These are phyloP conservation scores for Drosophila ironensis DNA, from an alignment of 1,140 invertebrate genomes.

Conservation along the genomic window DNA sequence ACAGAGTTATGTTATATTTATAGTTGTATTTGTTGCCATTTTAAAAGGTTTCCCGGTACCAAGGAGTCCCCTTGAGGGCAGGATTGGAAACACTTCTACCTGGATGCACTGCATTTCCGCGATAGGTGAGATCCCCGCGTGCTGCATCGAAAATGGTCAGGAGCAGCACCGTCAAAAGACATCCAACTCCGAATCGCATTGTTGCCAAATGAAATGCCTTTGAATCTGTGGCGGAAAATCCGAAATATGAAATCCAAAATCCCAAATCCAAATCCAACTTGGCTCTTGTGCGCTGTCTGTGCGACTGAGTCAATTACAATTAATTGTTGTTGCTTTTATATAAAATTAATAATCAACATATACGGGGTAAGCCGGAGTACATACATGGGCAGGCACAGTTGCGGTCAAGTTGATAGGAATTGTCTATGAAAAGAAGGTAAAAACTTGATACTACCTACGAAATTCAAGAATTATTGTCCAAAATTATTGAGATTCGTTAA, in stretches of 20 bases:
- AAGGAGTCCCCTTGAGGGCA: too few species aligned
- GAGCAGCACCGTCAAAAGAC: slow-evolving; percentile 26
- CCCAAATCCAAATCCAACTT: slow-evolving; percentile 40
- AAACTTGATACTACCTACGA: too few species aligned
- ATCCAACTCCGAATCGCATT: slow-evolving; percentile 1
- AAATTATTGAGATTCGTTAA: neutral
- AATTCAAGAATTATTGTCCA: neutral
- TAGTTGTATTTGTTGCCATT: neutral
- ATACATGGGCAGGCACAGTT: neutral
- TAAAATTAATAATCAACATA: slow-evolving; percentile 77
- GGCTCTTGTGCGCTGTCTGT: slow-evolving; percentile 39
- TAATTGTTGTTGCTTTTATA: slow-evolving; percentile 82
- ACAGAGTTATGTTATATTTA: neutral
- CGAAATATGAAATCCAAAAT: neutral
- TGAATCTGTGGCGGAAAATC: neutral
- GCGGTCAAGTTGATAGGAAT: neutral
- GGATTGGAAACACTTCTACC: slow-evolving; percentile 50
- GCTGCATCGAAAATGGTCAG: slow-evolving; percentile 17
- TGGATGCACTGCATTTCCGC: slow-evolving; percentile 70
- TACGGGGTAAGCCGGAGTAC: neutral
- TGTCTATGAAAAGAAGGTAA: too few species aligned
- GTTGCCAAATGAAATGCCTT: neutral
- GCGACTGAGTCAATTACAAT: slow-evolving; percentile 77
- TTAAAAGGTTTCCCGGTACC: neutral
- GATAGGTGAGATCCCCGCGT: slow-evolving; percentile 56